Percentiles rank a stretch among this genome's conserved stretches.
Conservation (phyloP, 2,797 vertebrate species). For the Allobates femoralis region DNA sequence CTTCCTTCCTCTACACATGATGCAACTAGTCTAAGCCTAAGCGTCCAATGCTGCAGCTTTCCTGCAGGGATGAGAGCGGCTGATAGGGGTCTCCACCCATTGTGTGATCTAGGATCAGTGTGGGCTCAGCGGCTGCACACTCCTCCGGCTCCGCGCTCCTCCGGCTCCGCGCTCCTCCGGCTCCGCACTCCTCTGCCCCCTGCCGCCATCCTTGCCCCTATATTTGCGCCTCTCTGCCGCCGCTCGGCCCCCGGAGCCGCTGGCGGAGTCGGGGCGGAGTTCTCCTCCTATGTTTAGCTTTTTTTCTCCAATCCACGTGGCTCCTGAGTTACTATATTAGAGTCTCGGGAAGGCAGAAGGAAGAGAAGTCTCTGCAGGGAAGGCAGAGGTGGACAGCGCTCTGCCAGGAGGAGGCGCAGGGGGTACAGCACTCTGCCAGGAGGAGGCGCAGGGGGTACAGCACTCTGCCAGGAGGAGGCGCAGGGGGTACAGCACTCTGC, state of each 20-base stretch:
- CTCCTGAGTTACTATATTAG: conserved; percentile 40
- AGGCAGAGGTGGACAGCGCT: not conserved
- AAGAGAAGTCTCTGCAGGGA: conserved; percentile 7
- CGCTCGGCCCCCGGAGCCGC: no score
- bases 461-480: not conserved
- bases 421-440: no score
- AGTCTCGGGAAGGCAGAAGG: not conserved
- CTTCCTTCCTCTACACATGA: no score
- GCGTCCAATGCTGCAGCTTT: no score
- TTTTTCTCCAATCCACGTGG: conserved; percentile 53
- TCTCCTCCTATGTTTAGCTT: conserved; percentile 36
- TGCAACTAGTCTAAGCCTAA: no score
- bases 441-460: not conserved
- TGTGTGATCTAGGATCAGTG: no score
- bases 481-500: no score
- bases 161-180: no score
- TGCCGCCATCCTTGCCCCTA: not conserved
- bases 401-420: conserved; percentile 34
- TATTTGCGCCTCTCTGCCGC: not conserved
- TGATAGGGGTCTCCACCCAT: no score
- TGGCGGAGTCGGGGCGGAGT: conserved; percentile 27
- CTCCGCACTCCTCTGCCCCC: not conserved
- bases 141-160: not conserved
- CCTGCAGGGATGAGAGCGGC: no score
- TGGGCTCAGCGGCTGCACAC: not conserved